Base-by-base conservation (phyloP, 30 jellyfish, hydroid and myxozoan species). In the Cassiopea andromeda region DNA sequence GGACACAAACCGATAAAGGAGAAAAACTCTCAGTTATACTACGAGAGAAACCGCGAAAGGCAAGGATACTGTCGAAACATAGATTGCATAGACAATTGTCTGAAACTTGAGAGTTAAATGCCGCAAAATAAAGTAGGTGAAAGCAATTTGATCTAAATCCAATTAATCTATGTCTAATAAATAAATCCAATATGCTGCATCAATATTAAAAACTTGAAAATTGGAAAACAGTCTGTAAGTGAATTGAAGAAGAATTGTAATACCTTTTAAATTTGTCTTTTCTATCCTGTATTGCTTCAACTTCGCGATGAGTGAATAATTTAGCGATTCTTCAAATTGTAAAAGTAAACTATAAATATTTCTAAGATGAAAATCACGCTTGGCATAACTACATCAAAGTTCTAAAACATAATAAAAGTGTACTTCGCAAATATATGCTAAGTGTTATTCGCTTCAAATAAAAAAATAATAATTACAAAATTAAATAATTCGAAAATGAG, bases 241-340 rank as follows among this genome's bases (percentile, higher is more conserved):
- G 73, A 64, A 7, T 4, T 64, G 15, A 14, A 17, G 6, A 64
- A 17, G 73, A 14, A 9, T 64, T 64, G 15, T 2, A 64, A 9
- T 66, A 94, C 99, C 99, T 91, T 73, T 91, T 91, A 82, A 94
- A 94, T 77, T 90, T 94, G 77, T 94, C 99, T 61, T 91, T 90
- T 78, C 83, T 90, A 79, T 94, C 99, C 64, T 72, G 83, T 45
- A 94, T 80, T 9, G 82, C 94, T 77, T 94, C 97, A 7, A 91
- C 93, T 54, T 87, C 93, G 47, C 76, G 58, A 73, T 90, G 98
- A 2, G 93, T 67, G 75, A 94, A 94, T 7, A 75, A 82, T 47
- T 80, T 68, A 9, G 99, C 92, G 12, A 94, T 91, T 84, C 99
- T 94, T 27, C 38, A 82, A 10, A 81, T 75, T 44, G 47, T 15